Percentiles rank a stretch among this genome's conserved stretches.
These are phyloP conservation scores for Micoletzkya japonica DNA, from an alignment of 2,888 invertebrate genomes.

Conservation along the genomic window DNA sequence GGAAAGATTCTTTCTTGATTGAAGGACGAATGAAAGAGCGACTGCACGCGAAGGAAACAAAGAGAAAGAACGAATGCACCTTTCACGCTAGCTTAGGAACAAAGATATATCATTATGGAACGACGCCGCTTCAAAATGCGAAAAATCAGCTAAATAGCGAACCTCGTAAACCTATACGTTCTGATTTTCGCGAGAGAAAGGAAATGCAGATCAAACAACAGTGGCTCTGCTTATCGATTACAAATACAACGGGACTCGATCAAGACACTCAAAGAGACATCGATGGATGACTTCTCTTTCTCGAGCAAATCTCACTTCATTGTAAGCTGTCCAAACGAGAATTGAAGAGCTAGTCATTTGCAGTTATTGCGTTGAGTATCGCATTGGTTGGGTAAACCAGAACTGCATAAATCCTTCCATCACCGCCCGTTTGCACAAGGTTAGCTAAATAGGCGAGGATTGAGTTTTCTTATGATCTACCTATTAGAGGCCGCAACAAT, in stretches of 20 bases:
- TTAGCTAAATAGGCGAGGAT: no score
- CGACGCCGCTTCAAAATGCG: no score
- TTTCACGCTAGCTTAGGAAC: no score
- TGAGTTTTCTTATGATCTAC: no score
- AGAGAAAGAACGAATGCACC: no score
- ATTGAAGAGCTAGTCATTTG: constrained; percentile 25
- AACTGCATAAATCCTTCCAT: constrained; percentile 50
- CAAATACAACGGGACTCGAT: constrained; percentile 45
- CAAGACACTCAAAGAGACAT: constrained; percentile 27
- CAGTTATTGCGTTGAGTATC: constrained; percentile 59
- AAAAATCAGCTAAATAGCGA: no score
- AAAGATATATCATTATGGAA: no score
- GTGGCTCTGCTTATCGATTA: constrained; percentile 59
- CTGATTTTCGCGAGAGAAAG: neutral
- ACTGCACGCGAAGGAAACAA: no score
- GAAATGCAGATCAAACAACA: constrained; percentile 49
- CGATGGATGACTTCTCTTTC: constrained; percentile 25
- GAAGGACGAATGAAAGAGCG: no score
- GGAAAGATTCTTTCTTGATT: neutral
- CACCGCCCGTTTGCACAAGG: constrained; percentile 33
- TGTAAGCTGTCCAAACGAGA: constrained; percentile 10
- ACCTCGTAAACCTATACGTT: neutral
- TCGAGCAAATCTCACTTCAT: constrained; percentile 12
- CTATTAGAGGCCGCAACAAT: no score
- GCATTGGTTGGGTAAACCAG: constrained; percentile 56